phyloP scores from a whole-genome alignment of 2,797 vertebrate species.

The Sphenopsis melanotis region DNA sequence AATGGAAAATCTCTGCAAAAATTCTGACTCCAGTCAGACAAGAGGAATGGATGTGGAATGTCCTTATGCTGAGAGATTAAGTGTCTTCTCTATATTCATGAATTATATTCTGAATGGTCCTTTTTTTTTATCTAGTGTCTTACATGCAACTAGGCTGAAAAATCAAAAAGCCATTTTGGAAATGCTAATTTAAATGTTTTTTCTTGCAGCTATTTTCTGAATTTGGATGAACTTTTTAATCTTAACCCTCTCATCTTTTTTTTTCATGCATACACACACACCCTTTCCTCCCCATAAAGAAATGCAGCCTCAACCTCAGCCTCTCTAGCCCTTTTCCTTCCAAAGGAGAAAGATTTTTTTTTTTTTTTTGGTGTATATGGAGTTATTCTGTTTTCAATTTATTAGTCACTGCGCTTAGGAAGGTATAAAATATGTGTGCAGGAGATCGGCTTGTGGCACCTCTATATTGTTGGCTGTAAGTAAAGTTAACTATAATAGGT shows the following conservation, averaged over 20 bases:
- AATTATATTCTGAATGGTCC: neutral
- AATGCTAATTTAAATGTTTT: neutral
- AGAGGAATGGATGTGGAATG: neutral
- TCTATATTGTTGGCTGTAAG: neutral
- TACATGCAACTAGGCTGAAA: neutral
- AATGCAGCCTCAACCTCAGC: neutral
- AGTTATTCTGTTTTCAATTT: neutral
- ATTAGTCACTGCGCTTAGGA: neutral
- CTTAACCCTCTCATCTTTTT: neutral
- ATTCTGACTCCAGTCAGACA: neutral
- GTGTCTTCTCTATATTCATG: neutral
- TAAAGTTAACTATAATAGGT: neutral
- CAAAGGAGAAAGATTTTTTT: neutral
- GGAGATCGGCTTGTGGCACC: neutral
- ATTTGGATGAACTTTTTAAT: neutral
- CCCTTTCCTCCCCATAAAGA: neutral
- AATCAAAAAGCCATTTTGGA: neutral
- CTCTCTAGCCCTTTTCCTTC: neutral
- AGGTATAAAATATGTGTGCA: neutral
- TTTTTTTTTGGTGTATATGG: neutral
- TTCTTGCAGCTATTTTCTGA: neutral
- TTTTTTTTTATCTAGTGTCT: neutral
- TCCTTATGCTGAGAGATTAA: neutral
- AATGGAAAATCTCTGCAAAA: neutral
- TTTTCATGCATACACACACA: neutral